Base-by-base conservation (phyloP, 1,140 invertebrate genomes). In the Yoshiicerus persimilis region DNA sequence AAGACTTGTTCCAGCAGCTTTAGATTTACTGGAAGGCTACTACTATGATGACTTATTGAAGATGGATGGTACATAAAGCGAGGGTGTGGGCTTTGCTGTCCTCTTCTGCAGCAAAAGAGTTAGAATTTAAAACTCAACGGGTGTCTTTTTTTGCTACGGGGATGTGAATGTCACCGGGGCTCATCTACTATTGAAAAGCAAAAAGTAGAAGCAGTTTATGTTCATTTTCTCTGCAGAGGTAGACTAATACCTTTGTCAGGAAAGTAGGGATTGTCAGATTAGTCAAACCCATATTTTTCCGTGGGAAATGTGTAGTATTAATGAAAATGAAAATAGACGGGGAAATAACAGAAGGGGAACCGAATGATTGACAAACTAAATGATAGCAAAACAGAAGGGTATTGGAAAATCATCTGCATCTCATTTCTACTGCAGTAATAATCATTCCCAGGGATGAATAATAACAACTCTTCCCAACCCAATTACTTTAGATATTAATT, bases 181-280 rank as follows among this genome's bases (percentile, higher is more conserved):
- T 80, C 32, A 32, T 34, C 34, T 80, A n/a, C n/a, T n/a, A 80
- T 80, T 36, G 75, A 20, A 80, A 80, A 80, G n/a, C 70, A 20
- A 80, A 80, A 80, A 8, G 66, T 23, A 80, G 75, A 80, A n/a
- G 23, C 20, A 80, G 32, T 80, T 34, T 1, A 38, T 34, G 11
- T 36, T 32, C 8, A 36, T 36, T 9, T 23, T 80, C 32, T n/a
- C 36, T n/a, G 13, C 11, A 6, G 20, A 80, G 32, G 75, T 80
- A 80, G 75, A 80, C 75, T 80, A 80, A 80, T 80, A 80, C 34
- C 75, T 80, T 80, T 80, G 75, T 80, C 75, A 80, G 34, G 16
- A 80, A 16, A 38, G 1, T 80, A 36, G 32, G 75, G 47, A 30
- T 80, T 80, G 75, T 80, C 75, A 80, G 75, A 80, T 80, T 32